Conservation (phyloP, 2,113 vertebrate genomes). For the Vulpes lagopus region DNA sequence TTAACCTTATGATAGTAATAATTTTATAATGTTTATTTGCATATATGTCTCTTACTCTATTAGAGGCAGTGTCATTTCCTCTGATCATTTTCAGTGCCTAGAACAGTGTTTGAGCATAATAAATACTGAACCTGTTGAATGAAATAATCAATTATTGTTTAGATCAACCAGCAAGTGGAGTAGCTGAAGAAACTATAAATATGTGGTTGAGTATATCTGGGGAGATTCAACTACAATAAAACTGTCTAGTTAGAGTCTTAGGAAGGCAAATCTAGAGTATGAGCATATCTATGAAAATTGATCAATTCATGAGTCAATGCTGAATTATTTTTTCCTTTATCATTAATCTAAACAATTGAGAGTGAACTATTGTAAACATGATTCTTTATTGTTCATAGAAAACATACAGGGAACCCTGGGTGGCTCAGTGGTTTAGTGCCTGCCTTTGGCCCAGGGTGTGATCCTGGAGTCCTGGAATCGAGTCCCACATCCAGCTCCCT, state of each 20-base stretch:
- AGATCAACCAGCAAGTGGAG: not conserved
- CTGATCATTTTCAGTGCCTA: not conserved
- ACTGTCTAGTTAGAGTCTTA: not conserved
- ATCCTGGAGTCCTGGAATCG: no score
- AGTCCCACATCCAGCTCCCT: no score
- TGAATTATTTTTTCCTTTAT: not conserved
- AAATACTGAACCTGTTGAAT: not conserved
- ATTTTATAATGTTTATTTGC: not conserved
- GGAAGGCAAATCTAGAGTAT: not conserved
- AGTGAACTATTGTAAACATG: not conserved
- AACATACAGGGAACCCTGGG: not conserved
- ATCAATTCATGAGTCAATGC: not conserved
- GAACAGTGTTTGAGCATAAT: not conserved
- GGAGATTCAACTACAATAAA: not conserved
- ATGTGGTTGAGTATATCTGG: not conserved
- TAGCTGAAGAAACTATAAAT: not conserved
- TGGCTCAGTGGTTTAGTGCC: no score
- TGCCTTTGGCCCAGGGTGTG: no score
- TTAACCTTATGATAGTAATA: not conserved
- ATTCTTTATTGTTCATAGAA: conserved; percentile 17
- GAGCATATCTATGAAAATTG: not conserved
- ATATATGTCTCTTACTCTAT: not conserved
- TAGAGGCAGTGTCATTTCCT: not conserved
- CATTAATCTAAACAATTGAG: not conserved
- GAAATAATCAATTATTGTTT: not conserved